phyloP scores from a whole-genome alignment of 2,797 vertebrate genomes.

The Stomatorhinus walkeri region DNA sequence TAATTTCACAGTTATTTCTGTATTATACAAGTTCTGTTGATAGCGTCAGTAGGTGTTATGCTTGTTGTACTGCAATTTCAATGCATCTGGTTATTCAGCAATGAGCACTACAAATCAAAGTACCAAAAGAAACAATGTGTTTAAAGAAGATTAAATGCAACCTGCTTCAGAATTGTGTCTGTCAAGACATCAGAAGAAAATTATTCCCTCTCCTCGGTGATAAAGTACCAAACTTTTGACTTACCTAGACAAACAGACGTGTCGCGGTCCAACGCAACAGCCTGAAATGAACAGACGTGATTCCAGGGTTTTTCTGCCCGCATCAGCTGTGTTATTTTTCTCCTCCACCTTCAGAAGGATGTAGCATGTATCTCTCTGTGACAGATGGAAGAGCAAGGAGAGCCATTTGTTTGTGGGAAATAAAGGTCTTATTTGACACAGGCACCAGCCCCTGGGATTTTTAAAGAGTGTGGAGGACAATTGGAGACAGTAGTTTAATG shows the following conservation, averaged over 20 bases:
- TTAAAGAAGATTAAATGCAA: background rate
- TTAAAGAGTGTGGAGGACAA: background rate
- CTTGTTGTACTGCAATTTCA: background rate
- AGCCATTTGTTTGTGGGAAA: background rate
- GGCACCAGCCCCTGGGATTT: background rate
- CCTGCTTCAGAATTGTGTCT: background rate
- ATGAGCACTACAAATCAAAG: background rate
- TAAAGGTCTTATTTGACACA: constrained; percentile 4
- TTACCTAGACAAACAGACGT: constrained; percentile 13
- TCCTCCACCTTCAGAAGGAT: background rate
- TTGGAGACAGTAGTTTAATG: background rate
- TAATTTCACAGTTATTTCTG: constrained; percentile 16
- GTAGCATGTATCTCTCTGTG: background rate
- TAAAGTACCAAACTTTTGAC: constrained; percentile 2
- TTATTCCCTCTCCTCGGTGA: background rate
- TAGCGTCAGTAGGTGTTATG: background rate
- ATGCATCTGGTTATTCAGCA: background rate
- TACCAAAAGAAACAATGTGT: background rate
- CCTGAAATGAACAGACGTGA: background rate
- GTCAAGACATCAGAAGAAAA: background rate
- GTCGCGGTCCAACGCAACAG: background rate
- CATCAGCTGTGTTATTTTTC: background rate
- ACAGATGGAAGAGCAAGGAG: background rate
- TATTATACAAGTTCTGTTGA: background rate
- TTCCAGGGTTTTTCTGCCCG: background rate